Evolutionary conservation across 1,140 invertebrate species (phyloP).

Genomic region (Drosophila leontia): DNA sequence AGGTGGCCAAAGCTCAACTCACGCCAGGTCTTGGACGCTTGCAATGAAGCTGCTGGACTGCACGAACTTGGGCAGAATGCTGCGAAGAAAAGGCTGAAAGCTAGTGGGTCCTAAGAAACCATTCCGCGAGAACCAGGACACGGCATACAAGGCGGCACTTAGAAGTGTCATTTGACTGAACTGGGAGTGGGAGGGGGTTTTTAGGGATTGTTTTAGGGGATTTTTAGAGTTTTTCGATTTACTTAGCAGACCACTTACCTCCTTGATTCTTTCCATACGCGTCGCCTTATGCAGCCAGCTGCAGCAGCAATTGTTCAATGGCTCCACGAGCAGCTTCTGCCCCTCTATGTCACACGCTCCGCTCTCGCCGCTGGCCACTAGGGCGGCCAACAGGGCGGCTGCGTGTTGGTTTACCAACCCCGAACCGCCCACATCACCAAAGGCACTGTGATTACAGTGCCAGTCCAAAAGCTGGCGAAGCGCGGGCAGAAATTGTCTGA

Average conservation of each 20-base stretch:
- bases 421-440: slow-evolving; percentile 67
- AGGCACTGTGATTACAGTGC: slow-evolving; percentile 80
- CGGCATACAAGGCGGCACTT: slow-evolving; percentile 58
- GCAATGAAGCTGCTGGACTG: slow-evolving; percentile 57
- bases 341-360: slow-evolving; percentile 61
- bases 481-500: slow-evolving; percentile 76
- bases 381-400: slow-evolving; percentile 69
- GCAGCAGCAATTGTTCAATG: slow-evolving; percentile 76
- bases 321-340: slow-evolving; percentile 56
- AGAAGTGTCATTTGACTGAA: slow-evolving; percentile 76
- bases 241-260: slow-evolving; percentile 50
- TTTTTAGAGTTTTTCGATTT: background rate
- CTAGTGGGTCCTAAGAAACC: slow-evolving; percentile 29
- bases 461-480: slow-evolving; percentile 80
- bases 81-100: slow-evolving; percentile 58
- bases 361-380: slow-evolving; percentile 65
- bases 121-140: slow-evolving; percentile 62
- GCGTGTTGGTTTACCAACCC: slow-evolving; percentile 80
- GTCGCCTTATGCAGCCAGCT: slow-evolving; percentile 76
- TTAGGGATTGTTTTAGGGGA: background rate
- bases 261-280: slow-evolving; percentile 43
- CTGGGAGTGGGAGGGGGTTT: slow-evolving; percentile 22
- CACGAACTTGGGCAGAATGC: slow-evolving; percentile 70
- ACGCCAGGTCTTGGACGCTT: slow-evolving; percentile 61
- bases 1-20: slow-evolving; percentile 27